These are phyloP conservation scores for Cyprinodon variegatus DNA, from an alignment of 2,113 vertebrate genomes.

Conservation along the genomic window DNA sequence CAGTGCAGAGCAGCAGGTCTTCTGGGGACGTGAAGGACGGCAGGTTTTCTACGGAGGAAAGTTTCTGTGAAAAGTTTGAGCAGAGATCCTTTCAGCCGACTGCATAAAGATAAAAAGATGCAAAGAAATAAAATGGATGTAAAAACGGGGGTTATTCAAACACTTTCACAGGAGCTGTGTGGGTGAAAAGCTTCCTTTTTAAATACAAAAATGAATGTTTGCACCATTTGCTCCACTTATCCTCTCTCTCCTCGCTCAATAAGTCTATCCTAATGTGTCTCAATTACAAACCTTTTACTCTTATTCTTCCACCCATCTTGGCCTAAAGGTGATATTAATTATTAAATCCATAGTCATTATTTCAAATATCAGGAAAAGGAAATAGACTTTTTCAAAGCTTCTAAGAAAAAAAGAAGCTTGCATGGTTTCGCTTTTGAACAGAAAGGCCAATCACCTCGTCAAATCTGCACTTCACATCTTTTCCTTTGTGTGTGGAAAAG, in stretches of 20 bases:
- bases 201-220: constrained; percentile 13
- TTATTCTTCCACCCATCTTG: not conserved
- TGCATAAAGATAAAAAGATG: not conserved
- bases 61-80: not conserved
- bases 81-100: not conserved
- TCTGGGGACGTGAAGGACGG: not conserved
- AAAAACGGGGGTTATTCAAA: not conserved
- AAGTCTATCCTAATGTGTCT: constrained; percentile 5
- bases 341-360: constrained; percentile 62
- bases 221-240: not conserved
- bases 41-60: no score
- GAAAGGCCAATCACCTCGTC: constrained; percentile 38
- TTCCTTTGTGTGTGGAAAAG: not conserved
- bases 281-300: constrained; percentile 13
- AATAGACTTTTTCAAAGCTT: constrained; percentile 56
- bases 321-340: constrained; percentile 56
- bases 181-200: constrained; percentile 2
- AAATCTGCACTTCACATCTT: constrained; percentile 26
- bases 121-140: not conserved
- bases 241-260: not conserved
- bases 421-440: constrained; percentile 18
- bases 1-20: not conserved
- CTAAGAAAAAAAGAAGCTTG: constrained; percentile 10
- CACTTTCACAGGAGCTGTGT: not conserved
- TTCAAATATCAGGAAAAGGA: constrained; percentile 70